These are phyloP conservation scores for Phytoseiulus persimilis DNA, from an alignment of 2,888 invertebrate species.

Conservation along the genomic window DNA sequence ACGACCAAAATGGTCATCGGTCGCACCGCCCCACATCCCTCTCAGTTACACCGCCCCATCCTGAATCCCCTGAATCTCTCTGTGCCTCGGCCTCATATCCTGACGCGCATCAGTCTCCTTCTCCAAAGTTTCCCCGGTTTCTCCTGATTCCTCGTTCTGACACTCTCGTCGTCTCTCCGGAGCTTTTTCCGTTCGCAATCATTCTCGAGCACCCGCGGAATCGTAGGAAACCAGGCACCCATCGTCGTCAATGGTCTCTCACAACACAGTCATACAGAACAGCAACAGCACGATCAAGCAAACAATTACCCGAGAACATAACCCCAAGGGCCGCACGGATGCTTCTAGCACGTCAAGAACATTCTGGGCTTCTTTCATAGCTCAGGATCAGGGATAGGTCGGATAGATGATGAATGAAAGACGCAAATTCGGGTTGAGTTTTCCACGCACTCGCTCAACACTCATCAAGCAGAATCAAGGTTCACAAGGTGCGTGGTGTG, in stretches of 20 bases:
- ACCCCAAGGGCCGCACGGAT: background rate
- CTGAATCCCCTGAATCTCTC: too few species aligned
- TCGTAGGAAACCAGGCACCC: background rate
- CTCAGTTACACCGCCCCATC: background rate
- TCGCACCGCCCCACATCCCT: background rate
- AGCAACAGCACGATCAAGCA: background rate
- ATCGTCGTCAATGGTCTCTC: background rate
- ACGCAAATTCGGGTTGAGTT: background rate
- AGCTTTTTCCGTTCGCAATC: background rate
- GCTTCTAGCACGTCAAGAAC: background rate
- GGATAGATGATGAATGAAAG: background rate
- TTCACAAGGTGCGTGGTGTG: background rate
- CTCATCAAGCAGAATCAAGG: background rate
- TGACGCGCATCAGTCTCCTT: background rate
- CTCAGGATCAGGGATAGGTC: background rate
- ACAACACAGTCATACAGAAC: background rate
- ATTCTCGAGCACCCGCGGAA: background rate
- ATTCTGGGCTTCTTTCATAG: background rate
- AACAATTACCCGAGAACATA: background rate
- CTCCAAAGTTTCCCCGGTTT: background rate
- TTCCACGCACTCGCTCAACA: background rate
- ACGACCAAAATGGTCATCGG: background rate
- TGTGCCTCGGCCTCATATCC: too few species aligned
- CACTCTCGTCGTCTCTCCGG: background rate
- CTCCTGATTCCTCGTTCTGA: too few species aligned